Percentiles rank a stretch among this genome's conserved stretches.
These are phyloP conservation scores for Synergus laeviventris DNA, from an alignment of 2,888 invertebrate species.

Conservation along the genomic window DNA sequence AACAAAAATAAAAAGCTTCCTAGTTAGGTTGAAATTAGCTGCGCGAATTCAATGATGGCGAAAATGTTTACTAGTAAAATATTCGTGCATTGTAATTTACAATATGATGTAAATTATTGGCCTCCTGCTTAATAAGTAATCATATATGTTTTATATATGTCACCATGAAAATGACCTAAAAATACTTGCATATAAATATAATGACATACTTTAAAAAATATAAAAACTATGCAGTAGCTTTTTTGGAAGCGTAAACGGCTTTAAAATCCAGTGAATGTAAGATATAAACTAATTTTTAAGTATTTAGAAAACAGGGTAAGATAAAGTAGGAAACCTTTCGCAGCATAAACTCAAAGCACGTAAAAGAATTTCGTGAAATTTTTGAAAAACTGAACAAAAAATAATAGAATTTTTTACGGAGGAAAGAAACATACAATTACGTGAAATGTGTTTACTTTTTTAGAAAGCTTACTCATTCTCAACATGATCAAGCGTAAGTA, in stretches of 20 bases:
- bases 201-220: constrained; percentile 8
- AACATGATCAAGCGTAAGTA: not conserved
- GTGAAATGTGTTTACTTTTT: not conserved
- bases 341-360: not conserved
- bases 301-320: constrained; percentile 37
- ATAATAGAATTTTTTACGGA: not conserved
- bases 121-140: constrained; percentile 64
- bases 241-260: constrained; percentile 17
- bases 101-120: constrained; percentile 55
- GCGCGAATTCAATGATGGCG: constrained; percentile 60
- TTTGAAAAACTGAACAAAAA: not conserved
- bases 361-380: not conserved
- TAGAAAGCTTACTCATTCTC: not conserved
- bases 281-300: constrained; percentile 13
- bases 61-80: constrained; percentile 62
- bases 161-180: not conserved
- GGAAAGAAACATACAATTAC: not conserved
- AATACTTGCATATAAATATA: not conserved
- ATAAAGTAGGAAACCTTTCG: not conserved
- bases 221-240: constrained; percentile 28
- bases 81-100: constrained; percentile 55
- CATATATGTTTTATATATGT: constrained; percentile 55
- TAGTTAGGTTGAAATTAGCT: constrained; percentile 62
- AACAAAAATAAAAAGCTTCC: constrained; percentile 65
- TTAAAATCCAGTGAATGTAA: constrained; percentile 16